Conservation (phyloP, 2,113 vertebrate genomes). For the Fregata magnificens region DNA sequence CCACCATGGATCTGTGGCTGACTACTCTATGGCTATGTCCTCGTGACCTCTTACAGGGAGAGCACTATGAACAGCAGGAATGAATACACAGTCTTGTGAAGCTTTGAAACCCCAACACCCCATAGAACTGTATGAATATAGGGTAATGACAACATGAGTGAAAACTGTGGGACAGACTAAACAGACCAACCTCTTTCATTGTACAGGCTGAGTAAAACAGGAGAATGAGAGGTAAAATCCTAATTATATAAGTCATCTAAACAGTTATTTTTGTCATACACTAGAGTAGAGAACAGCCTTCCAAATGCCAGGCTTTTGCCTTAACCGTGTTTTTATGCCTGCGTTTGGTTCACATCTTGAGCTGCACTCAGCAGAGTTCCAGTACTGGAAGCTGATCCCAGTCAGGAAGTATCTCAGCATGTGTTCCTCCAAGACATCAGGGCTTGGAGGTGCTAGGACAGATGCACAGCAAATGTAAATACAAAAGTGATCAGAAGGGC, state of each 20-base stretch:
- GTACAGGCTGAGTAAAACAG: background rate
- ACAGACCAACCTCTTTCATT: background rate
- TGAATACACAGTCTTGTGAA: background rate
- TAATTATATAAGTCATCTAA: background rate
- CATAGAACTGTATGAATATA: background rate
- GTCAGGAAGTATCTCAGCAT: constrained; percentile 5
- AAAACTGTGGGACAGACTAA: background rate
- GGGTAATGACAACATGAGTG: background rate
- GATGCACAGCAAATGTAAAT: constrained; percentile 38
- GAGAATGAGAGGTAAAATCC: background rate
- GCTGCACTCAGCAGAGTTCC: background rate
- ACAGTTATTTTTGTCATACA: background rate
- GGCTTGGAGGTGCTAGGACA: background rate
- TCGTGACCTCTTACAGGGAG: background rate
- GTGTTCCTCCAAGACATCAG: background rate
- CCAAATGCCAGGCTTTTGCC: background rate
- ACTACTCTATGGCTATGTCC: rapidly evolving
- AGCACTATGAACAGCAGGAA: background rate
- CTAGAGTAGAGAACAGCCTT: background rate
- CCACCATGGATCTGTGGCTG: background rate
- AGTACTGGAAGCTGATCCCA: background rate
- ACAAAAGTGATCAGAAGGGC: background rate
- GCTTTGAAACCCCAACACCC: background rate
- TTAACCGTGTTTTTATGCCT: background rate
- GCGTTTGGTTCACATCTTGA: background rate